phyloP scores from a whole-genome alignment of 2,888 invertebrate genomes.

The Anticlea derivata region DNA sequence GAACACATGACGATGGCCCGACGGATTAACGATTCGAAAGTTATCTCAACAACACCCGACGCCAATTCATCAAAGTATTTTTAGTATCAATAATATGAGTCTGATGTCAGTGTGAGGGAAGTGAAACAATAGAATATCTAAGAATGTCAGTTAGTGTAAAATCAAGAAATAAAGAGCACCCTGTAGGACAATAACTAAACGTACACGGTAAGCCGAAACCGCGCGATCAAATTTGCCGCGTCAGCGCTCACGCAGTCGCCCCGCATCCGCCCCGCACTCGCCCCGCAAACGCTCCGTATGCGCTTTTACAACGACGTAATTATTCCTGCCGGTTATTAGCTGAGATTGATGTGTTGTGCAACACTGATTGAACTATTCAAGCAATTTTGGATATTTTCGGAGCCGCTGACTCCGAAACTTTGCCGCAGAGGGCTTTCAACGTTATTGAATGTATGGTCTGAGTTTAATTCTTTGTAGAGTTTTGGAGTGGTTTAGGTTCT shows the following conservation, averaged over 20 bases:
- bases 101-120: no score
- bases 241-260: conserved; percentile 63
- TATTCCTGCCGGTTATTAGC: conserved; percentile 38
- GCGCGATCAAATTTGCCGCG: conserved; percentile 80
- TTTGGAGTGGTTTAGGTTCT: no score
- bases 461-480: not conserved
- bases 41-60: no score
- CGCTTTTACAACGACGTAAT: conserved; percentile 42
- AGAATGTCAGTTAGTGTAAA: no score
- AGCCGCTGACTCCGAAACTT: conserved; percentile 5
- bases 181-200: conserved; percentile 66
- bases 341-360: conserved; percentile 35
- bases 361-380: conserved; percentile 35
- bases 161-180: conserved; percentile 36
- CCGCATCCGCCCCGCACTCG: conserved; percentile 29
- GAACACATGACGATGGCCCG: no score
- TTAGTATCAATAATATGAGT: no score
- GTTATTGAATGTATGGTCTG: conserved; percentile 10
- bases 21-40: no score
- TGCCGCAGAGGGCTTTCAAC: conserved; percentile 4
- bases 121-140: no score
- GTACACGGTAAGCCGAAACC: conserved; percentile 70
- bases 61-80: no score
- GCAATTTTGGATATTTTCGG: conserved; percentile 13
- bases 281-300: conserved; percentile 27